Conservation (phyloP, 2,797 vertebrate species). For the Eulemur albifrons region DNA sequence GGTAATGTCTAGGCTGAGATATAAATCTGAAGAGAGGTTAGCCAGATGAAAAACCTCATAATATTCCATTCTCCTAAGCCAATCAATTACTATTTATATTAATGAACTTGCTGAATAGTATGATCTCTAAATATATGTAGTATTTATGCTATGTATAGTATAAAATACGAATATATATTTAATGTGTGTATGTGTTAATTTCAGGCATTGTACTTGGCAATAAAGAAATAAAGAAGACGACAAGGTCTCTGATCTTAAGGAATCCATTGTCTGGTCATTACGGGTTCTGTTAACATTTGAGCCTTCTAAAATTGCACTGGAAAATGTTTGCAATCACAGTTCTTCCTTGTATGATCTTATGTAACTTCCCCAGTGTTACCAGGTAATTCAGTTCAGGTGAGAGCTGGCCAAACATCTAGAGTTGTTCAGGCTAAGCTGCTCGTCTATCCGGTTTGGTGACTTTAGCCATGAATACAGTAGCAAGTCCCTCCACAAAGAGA, state of each 20-base stretch:
- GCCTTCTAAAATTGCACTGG: background rate
- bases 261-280: background rate
- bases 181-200: background rate
- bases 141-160: background rate
- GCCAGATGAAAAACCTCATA: background rate
- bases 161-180: background rate
- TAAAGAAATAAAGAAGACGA: background rate
- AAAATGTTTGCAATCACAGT: background rate
- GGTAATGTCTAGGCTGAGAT: background rate
- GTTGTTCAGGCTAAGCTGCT: background rate
- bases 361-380: conserved; percentile 38
- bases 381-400: background rate
- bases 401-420: conserved; percentile 10
- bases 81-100: background rate
- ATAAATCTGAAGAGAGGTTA: background rate
- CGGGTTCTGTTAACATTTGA: background rate
- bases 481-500: background rate
- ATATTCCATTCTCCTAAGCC: background rate
- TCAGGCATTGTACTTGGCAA: background rate
- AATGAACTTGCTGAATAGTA: background rate
- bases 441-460: background rate
- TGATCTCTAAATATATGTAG: background rate
- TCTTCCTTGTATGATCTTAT: background rate
- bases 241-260: background rate
- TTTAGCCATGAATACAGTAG: background rate